Conservation (phyloP, 2,888 invertebrate genomes). For the Dolomedes plantarius region DNA sequence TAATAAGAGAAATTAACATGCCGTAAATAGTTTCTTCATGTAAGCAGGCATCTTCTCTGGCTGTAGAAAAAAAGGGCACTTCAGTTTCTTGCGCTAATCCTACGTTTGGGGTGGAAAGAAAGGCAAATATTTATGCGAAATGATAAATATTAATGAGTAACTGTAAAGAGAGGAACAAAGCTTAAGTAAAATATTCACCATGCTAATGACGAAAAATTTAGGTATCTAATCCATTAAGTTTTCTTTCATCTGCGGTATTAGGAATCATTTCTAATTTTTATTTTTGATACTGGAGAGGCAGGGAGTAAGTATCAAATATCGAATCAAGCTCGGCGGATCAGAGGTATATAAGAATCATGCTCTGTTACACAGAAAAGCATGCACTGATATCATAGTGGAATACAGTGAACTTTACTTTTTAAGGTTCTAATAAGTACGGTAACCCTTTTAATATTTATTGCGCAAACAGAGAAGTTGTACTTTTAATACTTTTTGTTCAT, state of each 20-base stretch:
- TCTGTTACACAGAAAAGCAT: no score
- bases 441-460: no score
- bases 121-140: conserved; percentile 68
- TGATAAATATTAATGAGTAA: conserved; percentile 70
- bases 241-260: conserved; percentile 13
- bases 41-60: neutral
- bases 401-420: no score
- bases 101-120: neutral
- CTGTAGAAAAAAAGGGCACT: neutral
- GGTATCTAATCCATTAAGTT: conserved; percentile 16
- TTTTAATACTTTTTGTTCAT: no score
- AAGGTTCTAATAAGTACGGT: no score
- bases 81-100: conserved; percentile 3
- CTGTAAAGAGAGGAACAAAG: neutral
- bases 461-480: no score
- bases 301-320: no score
- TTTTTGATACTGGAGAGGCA: no score
- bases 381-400: no score
- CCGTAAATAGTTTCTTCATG: conserved; percentile 10
- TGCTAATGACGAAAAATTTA: conserved; percentile 12
- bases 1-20: conserved; percentile 16
- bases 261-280: neutral
- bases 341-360: no score
- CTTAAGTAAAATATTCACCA: neutral
- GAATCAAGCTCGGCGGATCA: no score